A percentile compares a stretch with the other conserved stretches of the same genome.
Conservation (phyloP, 2,888 invertebrate species). For the Gibbula magus region DNA sequence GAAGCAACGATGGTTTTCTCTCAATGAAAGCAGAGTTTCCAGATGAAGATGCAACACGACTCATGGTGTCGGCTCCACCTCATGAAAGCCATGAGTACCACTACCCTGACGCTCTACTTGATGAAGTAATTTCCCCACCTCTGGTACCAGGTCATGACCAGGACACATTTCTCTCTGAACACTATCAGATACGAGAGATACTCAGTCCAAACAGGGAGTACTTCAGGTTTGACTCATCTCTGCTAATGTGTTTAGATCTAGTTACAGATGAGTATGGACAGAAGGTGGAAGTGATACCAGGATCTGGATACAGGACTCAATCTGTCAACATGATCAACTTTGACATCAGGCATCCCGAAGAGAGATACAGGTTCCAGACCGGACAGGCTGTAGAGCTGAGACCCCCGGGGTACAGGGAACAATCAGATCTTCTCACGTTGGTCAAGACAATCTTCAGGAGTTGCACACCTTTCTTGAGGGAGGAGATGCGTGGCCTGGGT, state of each 20-base stretch:
- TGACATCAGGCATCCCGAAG: slow-evolving; percentile 26
- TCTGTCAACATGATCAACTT: slow-evolving; percentile 24
- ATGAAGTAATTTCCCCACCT: slow-evolving; percentile 8
- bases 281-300: slow-evolving; percentile 13
- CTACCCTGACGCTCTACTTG: slow-evolving; percentile 5
- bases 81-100: not conserved
- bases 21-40: slow-evolving; percentile 10
- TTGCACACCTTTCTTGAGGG: slow-evolving; percentile 31
- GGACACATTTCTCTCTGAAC: slow-evolving; percentile 13
- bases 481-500: slow-evolving; percentile 31
- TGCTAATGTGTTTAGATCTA: slow-evolving; percentile 25
- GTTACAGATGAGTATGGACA: slow-evolving; percentile 16
- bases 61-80: not conserved
- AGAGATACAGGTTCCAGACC: slow-evolving; percentile 12
- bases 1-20: slow-evolving; percentile 2
- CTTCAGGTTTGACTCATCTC: slow-evolving; percentile 23
- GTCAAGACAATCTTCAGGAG: slow-evolving; percentile 19
- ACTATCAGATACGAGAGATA: slow-evolving; percentile 18
- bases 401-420: not conserved
- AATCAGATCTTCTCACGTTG: slow-evolving; percentile 2
- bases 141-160: slow-evolving; percentile 18
- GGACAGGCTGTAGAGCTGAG: slow-evolving; percentile 28
- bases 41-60: slow-evolving; percentile 2
- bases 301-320: slow-evolving; percentile 15
- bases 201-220: not conserved